Evolutionary conservation across 2,797 vertebrate species (phyloP), one percentile per base, ranked within the genome.

Genomic region (Gobio occitaniae): DNA sequence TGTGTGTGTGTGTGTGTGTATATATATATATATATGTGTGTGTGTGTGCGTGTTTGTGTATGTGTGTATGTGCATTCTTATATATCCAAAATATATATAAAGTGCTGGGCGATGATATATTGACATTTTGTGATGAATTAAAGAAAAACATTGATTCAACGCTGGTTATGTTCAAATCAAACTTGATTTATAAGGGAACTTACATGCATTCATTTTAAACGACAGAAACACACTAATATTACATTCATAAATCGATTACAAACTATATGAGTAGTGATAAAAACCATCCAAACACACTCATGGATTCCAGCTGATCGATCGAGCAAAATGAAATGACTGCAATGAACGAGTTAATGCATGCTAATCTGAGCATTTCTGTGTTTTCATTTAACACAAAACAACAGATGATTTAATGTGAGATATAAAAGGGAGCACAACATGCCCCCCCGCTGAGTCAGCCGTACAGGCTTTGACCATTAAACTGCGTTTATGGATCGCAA

Each of bases 391-490:
- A 63, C 41, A 48, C 41, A 48, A 65, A 66, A 68, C 16, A 79
- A 41, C 41, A 15, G 61, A 76, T 38, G 0, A 59, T 78, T 84
- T 70, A 66, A 75, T 41, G 32, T n/a, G 44, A 48, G 78, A 71
- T 78, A 82, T 89, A 38, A 87, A 87, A 84, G 84, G 2, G 6
- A 74, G 52, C 29, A 10, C 47, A 70, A 77, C 32, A 36, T 41
- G 56, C 52, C 78, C 78, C 78, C 68, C 68, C 48, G 87, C 47
- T 83, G 84, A 84, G 74, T 2, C 41, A 44, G 32, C 56, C 69
- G 48, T 75, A 56, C 75, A 83, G 82, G 72, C 86, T 77, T 38
- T 78, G 36, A 80, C 70, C 85, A 84, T 90, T 87, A 89, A 88
- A 78, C 32, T 4, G 68, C 70, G 74, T 88, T 89, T 86, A 88